phyloP scores from a whole-genome alignment of 2,113 vertebrate species.

The Pelmatolapia mariae region DNA sequence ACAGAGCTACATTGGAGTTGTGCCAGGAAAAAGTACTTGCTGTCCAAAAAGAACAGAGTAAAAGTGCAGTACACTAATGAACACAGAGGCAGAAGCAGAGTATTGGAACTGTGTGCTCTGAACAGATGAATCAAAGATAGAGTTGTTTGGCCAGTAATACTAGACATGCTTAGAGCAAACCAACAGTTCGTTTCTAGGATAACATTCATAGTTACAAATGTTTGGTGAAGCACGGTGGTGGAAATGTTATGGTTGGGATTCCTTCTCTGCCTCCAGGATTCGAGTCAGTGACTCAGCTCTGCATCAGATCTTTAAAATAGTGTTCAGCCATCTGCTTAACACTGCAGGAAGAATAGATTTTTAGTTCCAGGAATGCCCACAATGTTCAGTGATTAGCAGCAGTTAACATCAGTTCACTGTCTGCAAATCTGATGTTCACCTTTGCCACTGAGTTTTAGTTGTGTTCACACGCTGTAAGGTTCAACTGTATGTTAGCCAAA shows the following conservation, averaged over 20 bases:
- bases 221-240: not conserved
- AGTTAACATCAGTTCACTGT: not conserved
- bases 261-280: not conserved
- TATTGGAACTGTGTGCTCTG: not conserved
- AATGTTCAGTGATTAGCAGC: not conserved
- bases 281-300: not conserved
- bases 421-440: not conserved
- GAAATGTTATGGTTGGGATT: not conserved
- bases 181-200: not conserved
- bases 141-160: not conserved
- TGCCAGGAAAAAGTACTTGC: not conserved
- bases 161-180: not conserved
- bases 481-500: not conserved
- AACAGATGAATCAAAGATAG: not conserved
- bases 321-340: not conserved
- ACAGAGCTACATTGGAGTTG: not conserved
- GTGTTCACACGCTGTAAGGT: not conserved
- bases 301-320: not conserved
- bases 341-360: not conserved
- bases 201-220: not conserved
- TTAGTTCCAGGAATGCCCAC: not conserved
- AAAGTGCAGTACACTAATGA: not conserved
- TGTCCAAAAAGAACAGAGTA: not conserved
- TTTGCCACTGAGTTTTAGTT: not conserved
- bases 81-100: not conserved